Evolutionary conservation across 2,888 invertebrate species (phyloP), one percentile per base, ranked within the genome.

Genomic region (Lithosia quadra): DNA sequence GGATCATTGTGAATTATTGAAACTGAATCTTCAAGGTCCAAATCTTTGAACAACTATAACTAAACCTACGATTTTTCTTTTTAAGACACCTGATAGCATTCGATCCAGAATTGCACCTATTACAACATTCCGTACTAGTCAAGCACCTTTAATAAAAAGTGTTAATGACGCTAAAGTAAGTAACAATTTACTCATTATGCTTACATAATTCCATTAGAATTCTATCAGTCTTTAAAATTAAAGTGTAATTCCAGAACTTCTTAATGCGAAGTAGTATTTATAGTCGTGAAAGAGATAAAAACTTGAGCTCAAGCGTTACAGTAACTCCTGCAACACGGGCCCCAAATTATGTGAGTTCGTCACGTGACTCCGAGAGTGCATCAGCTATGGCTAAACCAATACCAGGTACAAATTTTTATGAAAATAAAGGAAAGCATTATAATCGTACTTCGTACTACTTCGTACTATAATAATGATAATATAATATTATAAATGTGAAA

Each of bases 161-260:
- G 86, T 92, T 22, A 85, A 87, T 72, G 94, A 93, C 74, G 92
- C 92, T 24, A 89, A 85, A 82, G 94, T 92, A 79, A 82, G 77
- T 72, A 39, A 11, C 15, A 49, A 49, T 49, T 49, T n/a, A n/a
- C 49, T 49, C 9, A 49, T 49, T 49, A n/a, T 49, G 18, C 49
- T 49, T 49, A 49, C 1, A 49, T n/a, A n/a, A n/a, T 49, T 49
- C n/a, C n/a, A n/a, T 21, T 13, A 22, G 22, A 3, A n/a, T 28
- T 28, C 24, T 21, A 21, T 53, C 13, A 36, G 2, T 62, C 22
- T 53, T 4, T 39, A n/a, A 18, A 21, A 34, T 53, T 60, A 21
- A 34, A 7, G 18, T 28, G 7, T 62, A n/a, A 24, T 68, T 84
- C 22, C 80, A 91, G 90, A 87, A 86, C 69, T 88, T 88, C 65